Evolutionary conservation across 2,888 invertebrate genomes (phyloP).

Genomic region (Troides oblongomaculatus): DNA sequence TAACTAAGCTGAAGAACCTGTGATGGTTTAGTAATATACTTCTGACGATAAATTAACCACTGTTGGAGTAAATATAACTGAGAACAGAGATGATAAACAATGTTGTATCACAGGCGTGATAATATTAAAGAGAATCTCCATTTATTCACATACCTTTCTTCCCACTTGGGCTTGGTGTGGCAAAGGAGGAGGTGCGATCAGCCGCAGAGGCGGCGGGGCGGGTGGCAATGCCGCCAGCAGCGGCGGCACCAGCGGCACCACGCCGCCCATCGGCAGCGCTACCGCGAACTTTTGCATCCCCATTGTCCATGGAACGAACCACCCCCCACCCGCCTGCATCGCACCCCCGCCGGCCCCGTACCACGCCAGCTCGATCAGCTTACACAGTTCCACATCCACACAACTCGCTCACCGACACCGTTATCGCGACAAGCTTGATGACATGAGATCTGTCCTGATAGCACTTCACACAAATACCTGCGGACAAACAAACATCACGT

Average conservation of each 20-base stretch:
- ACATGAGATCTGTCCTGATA: slow-evolving; percentile 36
- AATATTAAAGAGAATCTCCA: neutral
- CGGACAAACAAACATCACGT: slow-evolving; percentile 44
- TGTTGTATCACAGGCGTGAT: no score
- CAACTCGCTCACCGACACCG: slow-evolving; percentile 47
- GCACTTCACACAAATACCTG: slow-evolving; percentile 68
- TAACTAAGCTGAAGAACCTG: no score
- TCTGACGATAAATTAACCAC: no score
- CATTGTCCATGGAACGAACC: slow-evolving; percentile 72
- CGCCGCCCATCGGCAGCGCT: slow-evolving; percentile 73
- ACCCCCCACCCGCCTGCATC: slow-evolving; percentile 75
- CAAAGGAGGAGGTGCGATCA: slow-evolving; percentile 67
- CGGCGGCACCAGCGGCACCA: slow-evolving; percentile 69
- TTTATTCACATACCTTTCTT: slow-evolving; percentile 57
- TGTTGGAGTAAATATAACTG: no score
- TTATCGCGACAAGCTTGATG: slow-evolving; percentile 42
- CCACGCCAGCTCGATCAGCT: slow-evolving; percentile 76
- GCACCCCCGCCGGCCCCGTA: slow-evolving; percentile 65
- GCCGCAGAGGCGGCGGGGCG: slow-evolving; percentile 62
- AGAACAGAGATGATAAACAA: no score
- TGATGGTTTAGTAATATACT: no score
- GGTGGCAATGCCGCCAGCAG: slow-evolving; percentile 68
- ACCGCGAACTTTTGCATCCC: slow-evolving; percentile 76
- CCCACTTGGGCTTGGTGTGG: slow-evolving; percentile 57
- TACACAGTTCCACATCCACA: slow-evolving; percentile 61